A percentile compares a stretch with the other conserved stretches of the same genome.
These are phyloP conservation scores for Elanus axillaris DNA, from an alignment of 2,113 vertebrate species.

Conservation along the genomic window DNA sequence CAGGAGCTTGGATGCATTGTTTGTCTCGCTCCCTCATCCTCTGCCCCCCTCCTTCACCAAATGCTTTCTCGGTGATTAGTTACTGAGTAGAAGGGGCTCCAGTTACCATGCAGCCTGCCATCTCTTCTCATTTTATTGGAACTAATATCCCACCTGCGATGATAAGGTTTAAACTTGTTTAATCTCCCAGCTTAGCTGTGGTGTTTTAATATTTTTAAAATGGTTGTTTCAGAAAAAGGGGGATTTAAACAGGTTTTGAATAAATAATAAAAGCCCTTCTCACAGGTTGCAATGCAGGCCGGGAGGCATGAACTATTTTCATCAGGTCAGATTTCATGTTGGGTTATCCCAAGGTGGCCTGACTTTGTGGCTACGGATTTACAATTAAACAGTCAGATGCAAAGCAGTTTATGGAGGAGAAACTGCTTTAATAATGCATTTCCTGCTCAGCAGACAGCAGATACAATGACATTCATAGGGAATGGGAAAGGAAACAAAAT, in stretches of 20 bases:
- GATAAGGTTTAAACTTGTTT: conserved; percentile 67
- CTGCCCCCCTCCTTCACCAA: conserved; percentile 46
- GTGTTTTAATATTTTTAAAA: conserved; percentile 73
- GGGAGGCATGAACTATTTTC: conserved; percentile 55
- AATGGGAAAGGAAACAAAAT: neutral
- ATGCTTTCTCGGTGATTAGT: conserved; percentile 69
- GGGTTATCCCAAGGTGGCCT: conserved; percentile 63
- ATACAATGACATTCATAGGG: conserved; percentile 26
- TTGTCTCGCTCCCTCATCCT: neutral
- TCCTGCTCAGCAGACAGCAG: conserved; percentile 61
- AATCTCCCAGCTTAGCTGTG: conserved; percentile 68
- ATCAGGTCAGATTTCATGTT: conserved; percentile 49
- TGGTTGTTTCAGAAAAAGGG: conserved; percentile 46
- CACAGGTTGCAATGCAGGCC: conserved; percentile 31
- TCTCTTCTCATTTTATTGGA: conserved; percentile 45
- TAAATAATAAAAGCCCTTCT: conserved; percentile 64
- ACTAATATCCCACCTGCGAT: conserved; percentile 65
- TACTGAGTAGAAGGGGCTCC: conserved; percentile 51
- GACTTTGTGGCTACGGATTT: conserved; percentile 50
- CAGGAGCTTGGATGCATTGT: conserved; percentile 53
- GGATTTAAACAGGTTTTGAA: conserved; percentile 68
- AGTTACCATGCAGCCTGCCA: conserved; percentile 56
- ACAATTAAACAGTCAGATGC: conserved; percentile 46
- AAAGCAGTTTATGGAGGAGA: conserved; percentile 56
- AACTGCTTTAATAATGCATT: conserved; percentile 65